Conservation (phyloP, 35 echinoderm and acorn worm genomes). For the Lytechinus variegatus region DNA sequence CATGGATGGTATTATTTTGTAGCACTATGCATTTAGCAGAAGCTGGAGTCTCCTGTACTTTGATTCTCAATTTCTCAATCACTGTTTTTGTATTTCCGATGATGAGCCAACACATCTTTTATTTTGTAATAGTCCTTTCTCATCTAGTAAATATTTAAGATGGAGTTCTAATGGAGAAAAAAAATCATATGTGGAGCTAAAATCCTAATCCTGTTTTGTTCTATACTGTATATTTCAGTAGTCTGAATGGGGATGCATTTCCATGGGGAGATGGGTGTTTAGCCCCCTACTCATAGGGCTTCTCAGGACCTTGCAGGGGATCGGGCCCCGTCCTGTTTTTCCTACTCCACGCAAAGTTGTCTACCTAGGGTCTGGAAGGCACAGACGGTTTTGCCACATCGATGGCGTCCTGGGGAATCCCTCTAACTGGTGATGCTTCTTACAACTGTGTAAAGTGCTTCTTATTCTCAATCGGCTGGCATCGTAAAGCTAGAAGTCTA, state of each 20-base stretch:
- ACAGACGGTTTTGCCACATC: slow-evolving; percentile 50
- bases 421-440: slow-evolving; percentile 46
- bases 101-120: too few relatives aligned
- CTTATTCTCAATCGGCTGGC: background rate
- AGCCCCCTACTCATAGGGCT: slow-evolving; percentile 39
- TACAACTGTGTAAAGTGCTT: slow-evolving; percentile 33
- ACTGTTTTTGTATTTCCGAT: too few relatives aligned
- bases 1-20: too few relatives aligned
- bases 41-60: too few relatives aligned
- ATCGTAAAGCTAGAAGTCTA: background rate
- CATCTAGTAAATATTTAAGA: too few relatives aligned
- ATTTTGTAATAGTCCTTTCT: too few relatives aligned
- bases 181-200: too few relatives aligned
- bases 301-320: slow-evolving; percentile 36
- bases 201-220: too few relatives aligned
- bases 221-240: background rate
- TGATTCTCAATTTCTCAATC: too few relatives aligned
- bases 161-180: too few relatives aligned
- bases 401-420: slow-evolving; percentile 36
- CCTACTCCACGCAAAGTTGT: background rate
- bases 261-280: slow-evolving; percentile 22
- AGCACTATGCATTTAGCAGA: too few relatives aligned
- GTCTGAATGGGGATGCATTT: background rate
- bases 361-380: slow-evolving; percentile 3
- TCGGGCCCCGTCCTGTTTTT: background rate